Percentiles rank a stretch among this genome's conserved stretches.
These are phyloP conservation scores for Enteromius afrohamiltoni DNA, from an alignment of 2,797 vertebrate species.

Conservation along the genomic window DNA sequence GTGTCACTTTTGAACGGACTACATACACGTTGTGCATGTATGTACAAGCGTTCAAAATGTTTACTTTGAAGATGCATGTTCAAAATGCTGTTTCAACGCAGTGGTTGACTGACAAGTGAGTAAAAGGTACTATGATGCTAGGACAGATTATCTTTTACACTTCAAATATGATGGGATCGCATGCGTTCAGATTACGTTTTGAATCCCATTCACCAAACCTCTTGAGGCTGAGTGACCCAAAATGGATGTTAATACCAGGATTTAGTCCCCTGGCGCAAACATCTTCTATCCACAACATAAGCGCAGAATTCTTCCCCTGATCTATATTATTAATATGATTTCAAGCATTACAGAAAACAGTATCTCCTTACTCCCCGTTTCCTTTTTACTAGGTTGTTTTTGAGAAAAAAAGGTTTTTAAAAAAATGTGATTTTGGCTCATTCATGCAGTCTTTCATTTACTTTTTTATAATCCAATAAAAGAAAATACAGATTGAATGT, in stretches of 20 bases:
- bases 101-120: neutral
- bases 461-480: neutral
- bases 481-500: neutral
- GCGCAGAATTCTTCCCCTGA: neutral
- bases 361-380: neutral
- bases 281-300: neutral
- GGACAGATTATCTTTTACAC: neutral
- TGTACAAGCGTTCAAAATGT: neutral
- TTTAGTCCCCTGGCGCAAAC: neutral
- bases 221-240: neutral
- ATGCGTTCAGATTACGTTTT: neutral
- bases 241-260: neutral
- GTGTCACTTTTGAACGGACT: neutral
- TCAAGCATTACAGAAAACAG: neutral
- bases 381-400: neutral
- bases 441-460: neutral
- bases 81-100: neutral
- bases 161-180: neutral
- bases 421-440: no score
- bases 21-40: neutral
- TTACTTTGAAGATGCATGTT: neutral
- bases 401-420: neutral
- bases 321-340: neutral
- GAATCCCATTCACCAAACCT: neutral
- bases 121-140: neutral